Evolutionary conservation across 2,113 vertebrate species (phyloP).

Genomic region (Coturnix japonica): DNA sequence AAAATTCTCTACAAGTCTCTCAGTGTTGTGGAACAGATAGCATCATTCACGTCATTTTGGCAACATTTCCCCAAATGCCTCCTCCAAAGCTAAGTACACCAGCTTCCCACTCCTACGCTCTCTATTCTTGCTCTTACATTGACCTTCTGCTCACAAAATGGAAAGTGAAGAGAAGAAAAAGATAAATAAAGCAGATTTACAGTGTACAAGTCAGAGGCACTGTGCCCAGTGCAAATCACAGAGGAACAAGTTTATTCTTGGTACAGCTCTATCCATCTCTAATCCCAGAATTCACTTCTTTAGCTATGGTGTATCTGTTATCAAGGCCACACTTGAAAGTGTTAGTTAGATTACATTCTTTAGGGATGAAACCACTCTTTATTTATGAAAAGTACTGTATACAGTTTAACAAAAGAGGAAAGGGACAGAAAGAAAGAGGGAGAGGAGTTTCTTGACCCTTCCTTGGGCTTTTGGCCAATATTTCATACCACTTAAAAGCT

Average conservation of each 20-base stretch:
- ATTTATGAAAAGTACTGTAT: constrained; percentile 11
- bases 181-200: constrained; percentile 65
- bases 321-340: background rate
- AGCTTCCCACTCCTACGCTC: constrained; percentile 68
- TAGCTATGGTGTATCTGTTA: background rate
- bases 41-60: constrained; percentile 56
- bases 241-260: constrained; percentile 53
- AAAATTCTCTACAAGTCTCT: constrained; percentile 39
- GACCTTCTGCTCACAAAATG: constrained; percentile 70
- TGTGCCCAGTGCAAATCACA: constrained; percentile 59
- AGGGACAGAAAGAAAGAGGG: background rate
- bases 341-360: background rate
- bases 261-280: background rate
- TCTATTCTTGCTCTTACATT: constrained; percentile 56
- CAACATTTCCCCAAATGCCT: constrained; percentile 60
- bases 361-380: background rate
- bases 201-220: constrained; percentile 50
- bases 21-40: constrained; percentile 40
- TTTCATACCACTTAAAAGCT: constrained; percentile 4
- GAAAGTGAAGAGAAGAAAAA: constrained; percentile 60
- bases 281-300: background rate
- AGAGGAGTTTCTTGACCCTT: background rate
- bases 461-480: constrained; percentile 18
- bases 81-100: constrained; percentile 47
- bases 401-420: background rate